Evolutionary conservation across 2,888 invertebrate genomes (phyloP).

Genomic region (Unio delphinus): DNA sequence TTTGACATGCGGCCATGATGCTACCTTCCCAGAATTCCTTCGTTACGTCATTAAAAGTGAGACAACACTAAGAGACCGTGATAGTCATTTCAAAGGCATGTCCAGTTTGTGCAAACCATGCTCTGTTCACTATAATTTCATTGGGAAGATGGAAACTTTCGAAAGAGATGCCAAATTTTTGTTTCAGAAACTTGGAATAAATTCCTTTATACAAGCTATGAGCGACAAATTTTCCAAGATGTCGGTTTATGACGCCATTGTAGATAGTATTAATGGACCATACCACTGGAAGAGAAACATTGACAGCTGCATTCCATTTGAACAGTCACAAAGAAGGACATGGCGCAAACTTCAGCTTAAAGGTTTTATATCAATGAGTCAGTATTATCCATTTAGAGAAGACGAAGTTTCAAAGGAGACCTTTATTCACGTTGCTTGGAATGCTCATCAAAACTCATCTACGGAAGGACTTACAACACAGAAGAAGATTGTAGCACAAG

Average conservation of each 20-base stretch:
- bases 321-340: conserved; percentile 20
- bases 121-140: conserved; percentile 14
- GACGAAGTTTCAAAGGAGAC: conserved; percentile 7
- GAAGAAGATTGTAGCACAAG: conserved; percentile 14
- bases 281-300: conserved; percentile 24
- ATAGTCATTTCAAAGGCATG: conserved; percentile 22
- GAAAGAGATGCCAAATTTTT: conserved; percentile 19
- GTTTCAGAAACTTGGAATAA: conserved; percentile 22
- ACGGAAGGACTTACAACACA: conserved; percentile 12
- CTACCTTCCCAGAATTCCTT: conserved; percentile 29
- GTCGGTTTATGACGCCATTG: conserved; percentile 22
- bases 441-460: conserved; percentile 15
- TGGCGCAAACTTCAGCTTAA: conserved; percentile 34
- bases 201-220: conserved; percentile 7
- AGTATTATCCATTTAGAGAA: conserved; percentile 5
- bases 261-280: conserved; percentile 24
- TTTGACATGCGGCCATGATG: conserved; percentile 18
- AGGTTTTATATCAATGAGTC: conserved; percentile 16
- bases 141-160: conserved; percentile 30
- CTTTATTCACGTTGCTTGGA: conserved; percentile 22
- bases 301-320: conserved; percentile 22
- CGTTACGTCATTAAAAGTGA: conserved; percentile 14
- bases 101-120: conserved; percentile 24
- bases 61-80: conserved; percentile 7
- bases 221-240: conserved; percentile 8